These are phyloP conservation scores for Linnaemya tessellans DNA, from an alignment of 2,888 invertebrate genomes.

Conservation along the genomic window DNA sequence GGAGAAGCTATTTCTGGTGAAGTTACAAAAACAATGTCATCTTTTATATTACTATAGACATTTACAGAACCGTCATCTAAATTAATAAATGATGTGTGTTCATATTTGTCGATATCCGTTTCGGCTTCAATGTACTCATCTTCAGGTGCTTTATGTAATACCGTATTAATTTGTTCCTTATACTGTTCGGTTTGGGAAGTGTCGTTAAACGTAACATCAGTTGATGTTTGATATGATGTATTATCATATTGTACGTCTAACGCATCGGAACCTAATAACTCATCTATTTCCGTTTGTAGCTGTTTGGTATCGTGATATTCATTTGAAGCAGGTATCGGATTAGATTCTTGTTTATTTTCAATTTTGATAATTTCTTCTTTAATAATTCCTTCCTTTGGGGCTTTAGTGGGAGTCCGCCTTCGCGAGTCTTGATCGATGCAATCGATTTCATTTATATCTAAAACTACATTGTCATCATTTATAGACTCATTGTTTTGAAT, in stretches of 20 bases:
- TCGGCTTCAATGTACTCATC: slow-evolving; percentile 31
- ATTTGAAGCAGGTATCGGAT: neutral
- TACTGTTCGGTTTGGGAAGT: neutral
- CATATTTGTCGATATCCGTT: slow-evolving; percentile 50
- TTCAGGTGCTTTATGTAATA: neutral
- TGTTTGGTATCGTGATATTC: slow-evolving; percentile 46
- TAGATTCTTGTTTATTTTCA: slow-evolving; percentile 38
- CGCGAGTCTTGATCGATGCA: slow-evolving; percentile 61
- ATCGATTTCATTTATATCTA: slow-evolving; percentile 35
- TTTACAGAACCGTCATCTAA: slow-evolving; percentile 73
- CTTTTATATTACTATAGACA: slow-evolving; percentile 30
- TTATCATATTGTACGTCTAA: slow-evolving; percentile 1
- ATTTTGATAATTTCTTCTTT: slow-evolving; percentile 65
- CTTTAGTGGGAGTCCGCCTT: slow-evolving; percentile 36
- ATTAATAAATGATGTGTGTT: slow-evolving; percentile 70
- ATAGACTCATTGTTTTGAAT: neutral
- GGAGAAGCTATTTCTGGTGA: neutral
- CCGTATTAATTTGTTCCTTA: neutral
- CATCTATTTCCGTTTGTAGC: slow-evolving; percentile 57
- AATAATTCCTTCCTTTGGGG: slow-evolving; percentile 44
- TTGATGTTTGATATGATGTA: slow-evolving; percentile 14
- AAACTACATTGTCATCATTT: neutral
- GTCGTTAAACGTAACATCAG: neutral
- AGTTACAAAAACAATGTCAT: slow-evolving; percentile 67
- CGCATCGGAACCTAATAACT: slow-evolving; percentile 55